These are phyloP conservation scores for Oryzias curvinotus DNA, from an alignment of 2,113 vertebrate genomes.

Conservation along the genomic window DNA sequence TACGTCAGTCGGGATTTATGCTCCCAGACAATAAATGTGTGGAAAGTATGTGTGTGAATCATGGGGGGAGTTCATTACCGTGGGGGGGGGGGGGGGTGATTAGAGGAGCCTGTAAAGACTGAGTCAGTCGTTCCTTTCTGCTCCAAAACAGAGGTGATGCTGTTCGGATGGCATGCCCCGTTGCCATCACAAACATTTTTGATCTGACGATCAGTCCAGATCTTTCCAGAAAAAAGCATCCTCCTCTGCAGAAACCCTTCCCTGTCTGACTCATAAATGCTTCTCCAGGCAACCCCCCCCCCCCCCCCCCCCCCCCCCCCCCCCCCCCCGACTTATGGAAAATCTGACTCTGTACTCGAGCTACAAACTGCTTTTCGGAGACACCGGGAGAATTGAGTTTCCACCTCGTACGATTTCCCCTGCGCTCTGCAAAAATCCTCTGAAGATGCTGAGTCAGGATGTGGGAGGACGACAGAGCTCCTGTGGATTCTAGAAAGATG, in stretches of 20 bases:
- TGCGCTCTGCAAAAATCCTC: conserved; percentile 28
- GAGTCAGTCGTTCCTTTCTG: conserved; percentile 5
- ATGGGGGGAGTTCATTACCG: conserved; percentile 23
- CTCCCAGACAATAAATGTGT: conserved; percentile 20
- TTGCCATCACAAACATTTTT: not conserved
- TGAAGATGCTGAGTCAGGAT: conserved; percentile 48
- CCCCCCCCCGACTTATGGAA: conserved; percentile 55
- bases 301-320: conserved; percentile 26
- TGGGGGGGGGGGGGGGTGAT: conserved; percentile 26
- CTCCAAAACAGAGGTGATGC: conserved; percentile 9
- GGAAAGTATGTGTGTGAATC: conserved; percentile 57
- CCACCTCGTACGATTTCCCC: conserved; percentile 12
- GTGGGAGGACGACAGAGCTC: conserved; percentile 14
- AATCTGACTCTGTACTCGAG: conserved; percentile 47
- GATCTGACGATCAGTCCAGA: too few species aligned
- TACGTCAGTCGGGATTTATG: conserved; percentile 7
- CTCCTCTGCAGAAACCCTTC: conserved; percentile 31
- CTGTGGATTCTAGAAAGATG: too few species aligned
- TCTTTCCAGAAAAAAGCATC: conserved; percentile 6
- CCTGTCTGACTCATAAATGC: conserved; percentile 50
- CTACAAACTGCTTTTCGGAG: conserved; percentile 5
- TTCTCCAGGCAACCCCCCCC: conserved; percentile 44
- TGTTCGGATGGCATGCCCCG: conserved; percentile 3
- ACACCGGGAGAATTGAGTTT: conserved; percentile 49
- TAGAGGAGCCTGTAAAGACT: conserved; percentile 48